phyloP scores from a whole-genome alignment of 1,140 invertebrate genomes.

The Nasonia longicornis region DNA sequence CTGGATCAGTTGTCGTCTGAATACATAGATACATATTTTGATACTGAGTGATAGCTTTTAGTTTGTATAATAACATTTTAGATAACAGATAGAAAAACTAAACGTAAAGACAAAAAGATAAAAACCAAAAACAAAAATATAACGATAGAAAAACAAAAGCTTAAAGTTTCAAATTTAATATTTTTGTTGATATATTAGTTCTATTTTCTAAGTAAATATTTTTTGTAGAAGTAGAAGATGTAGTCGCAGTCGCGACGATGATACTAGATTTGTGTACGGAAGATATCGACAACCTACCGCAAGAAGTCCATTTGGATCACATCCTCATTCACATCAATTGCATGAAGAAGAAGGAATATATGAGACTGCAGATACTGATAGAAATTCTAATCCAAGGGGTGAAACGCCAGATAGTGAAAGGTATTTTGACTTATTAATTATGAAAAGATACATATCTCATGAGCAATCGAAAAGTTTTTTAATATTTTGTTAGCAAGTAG shows the following conservation, averaged over 20 bases:
- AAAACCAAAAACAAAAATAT: no score
- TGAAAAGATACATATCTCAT: no score
- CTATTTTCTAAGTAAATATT: background rate
- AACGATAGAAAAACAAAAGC: no score
- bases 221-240: constrained; percentile 69
- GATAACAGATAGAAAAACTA: no score
- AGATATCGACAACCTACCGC: constrained; percentile 82
- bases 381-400: constrained; percentile 72
- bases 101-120: no score
- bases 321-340: constrained; percentile 71
- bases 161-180: no score
- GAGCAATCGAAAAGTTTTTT: no score
- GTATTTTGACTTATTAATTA: constrained; percentile 65
- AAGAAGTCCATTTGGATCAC: constrained; percentile 71
- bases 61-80: no score
- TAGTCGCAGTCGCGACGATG: constrained; percentile 72
- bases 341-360: constrained; percentile 87
- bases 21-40: no score
- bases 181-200: background rate
- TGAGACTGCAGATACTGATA: constrained; percentile 84
- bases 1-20: no score
- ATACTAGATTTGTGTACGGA: constrained; percentile 81
- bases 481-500: no score
- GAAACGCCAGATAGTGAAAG: constrained; percentile 89
- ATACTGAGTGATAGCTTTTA: no score